Evolutionary conservation across 2,888 invertebrate genomes (phyloP), one percentile per base, ranked within the genome.

Genomic region (Pinctada fucata): DNA sequence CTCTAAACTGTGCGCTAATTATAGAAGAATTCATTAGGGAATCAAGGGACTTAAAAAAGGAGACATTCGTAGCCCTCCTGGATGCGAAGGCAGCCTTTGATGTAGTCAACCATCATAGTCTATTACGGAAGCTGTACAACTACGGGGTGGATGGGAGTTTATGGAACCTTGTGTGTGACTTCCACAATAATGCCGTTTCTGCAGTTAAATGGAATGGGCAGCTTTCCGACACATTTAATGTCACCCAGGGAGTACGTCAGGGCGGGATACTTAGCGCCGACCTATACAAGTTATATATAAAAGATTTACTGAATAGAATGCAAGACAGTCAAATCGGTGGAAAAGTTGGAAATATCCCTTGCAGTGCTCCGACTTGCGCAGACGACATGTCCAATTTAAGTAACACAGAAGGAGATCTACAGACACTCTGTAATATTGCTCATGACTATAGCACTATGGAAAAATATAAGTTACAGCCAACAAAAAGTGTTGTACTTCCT

Each of bases 81-180:
- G 73, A 78, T 58, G 72, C 73, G 2, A 73, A 78, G 63, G 72
- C 78, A 58, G 78, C 78, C 4, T 68, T 78, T 65, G 77, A 77
- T 66, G 66, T 77, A 2, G 72, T 77, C 4, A 66, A 3, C 16
- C 77, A 72, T 67, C 2, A 63, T 6, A 77, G 72, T 63, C 67
- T 77, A 1, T 10, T 72, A 13, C 4, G 72, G 8, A 77, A 77
- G 45, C 68, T 77, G 3, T 77, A 49, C 50, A n/a, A 52, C 5
- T 8, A 13, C 6, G 72, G 77, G 6, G 45, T 72, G 8, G 68
- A 68, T n/a, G 77, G 77, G 6, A 45, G 64, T 3, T 1, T 13
- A 1, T 77, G 77, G 77, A 68, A 16, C 1, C 64, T 77, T 4
- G 67, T 77, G 3, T 6, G 66, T 8, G 47, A 31, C 49, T 72